phyloP scores from a whole-genome alignment of 2,888 invertebrate species.

The Adineta ricciae region DNA sequence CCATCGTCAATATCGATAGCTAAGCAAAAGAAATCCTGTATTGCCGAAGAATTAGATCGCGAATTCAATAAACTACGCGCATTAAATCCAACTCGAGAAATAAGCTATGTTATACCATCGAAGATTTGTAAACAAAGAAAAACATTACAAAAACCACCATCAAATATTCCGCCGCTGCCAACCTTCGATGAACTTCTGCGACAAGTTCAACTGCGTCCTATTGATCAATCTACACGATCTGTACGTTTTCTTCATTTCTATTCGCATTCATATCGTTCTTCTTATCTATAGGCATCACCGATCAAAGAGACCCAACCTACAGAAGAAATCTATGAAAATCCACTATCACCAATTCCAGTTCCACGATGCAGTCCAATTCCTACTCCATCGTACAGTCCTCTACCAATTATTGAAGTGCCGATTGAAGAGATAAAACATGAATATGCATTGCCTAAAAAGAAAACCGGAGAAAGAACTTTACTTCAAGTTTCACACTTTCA shows the following conservation, averaged over 20 bases:
- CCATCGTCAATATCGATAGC: background rate
- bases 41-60: slow-evolving; percentile 5
- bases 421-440: background rate
- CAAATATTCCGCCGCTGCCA: background rate
- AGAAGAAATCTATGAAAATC: background rate
- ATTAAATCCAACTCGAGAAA: background rate
- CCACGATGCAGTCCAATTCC: background rate
- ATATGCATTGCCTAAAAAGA: background rate
- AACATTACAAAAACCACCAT: background rate
- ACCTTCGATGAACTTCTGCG: background rate
- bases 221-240: background rate
- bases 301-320: background rate
- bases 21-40: background rate
- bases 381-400: too few relatives aligned
- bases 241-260: background rate
- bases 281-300: background rate
- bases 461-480: background rate
- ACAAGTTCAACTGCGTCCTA: background rate
- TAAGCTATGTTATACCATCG: background rate
- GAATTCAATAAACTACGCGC: background rate
- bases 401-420: background rate
- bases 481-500: background rate
- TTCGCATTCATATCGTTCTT: background rate
- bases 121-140: background rate
- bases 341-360: background rate